Base-by-base conservation (phyloP, 2,113 vertebrate species). In the Origma solitaria region DNA sequence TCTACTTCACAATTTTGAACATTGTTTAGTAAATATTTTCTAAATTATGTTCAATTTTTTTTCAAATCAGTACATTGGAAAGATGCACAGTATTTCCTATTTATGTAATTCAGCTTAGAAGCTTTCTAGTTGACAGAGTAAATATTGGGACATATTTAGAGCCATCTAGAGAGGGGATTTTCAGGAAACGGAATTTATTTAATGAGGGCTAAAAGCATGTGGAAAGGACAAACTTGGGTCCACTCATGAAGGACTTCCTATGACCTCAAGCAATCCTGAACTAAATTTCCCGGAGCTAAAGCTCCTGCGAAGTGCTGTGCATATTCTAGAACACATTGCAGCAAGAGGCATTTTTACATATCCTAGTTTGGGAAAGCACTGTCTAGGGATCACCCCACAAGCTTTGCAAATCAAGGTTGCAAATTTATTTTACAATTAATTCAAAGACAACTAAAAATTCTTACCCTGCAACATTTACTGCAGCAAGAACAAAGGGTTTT, bases 141-240 rank as follows among this genome's bases (percentile, higher is more conserved):
- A 94, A 85, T 82, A 91, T 6, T 58, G 71, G 66, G 95, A 90
- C 58, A 82, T 47, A 79, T 66, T 91, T 95, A 80, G 47, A 91
- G 58, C 85, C 93, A 93, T 58, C 82, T 90, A 93, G 84, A 88
- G 79, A 93, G 45, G 18, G 79, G 84, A 93, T 95, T 97, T 97
- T 96, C 84, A 93, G 95, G 93, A 96, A 94, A 66, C 2, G 13
- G 90, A 95, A 95, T 95, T 76, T 85, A 82, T 91, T 94, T 82
- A 90, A 85, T 83, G 85, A 94, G 33, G 31, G 75, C 70, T 85
- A 72, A 93, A 95, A 92, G 62, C 91, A 96, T 88, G 75, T 91
- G 94, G 62, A 88, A 83, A 94, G 71, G 71, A 85, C 82, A 91
- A 90, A 85, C 70, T 90, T 73, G 37, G 44, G 82, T 83, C 91